Conservation (phyloP, 2,888 invertebrate species). For the Rapana venosa region DNA sequence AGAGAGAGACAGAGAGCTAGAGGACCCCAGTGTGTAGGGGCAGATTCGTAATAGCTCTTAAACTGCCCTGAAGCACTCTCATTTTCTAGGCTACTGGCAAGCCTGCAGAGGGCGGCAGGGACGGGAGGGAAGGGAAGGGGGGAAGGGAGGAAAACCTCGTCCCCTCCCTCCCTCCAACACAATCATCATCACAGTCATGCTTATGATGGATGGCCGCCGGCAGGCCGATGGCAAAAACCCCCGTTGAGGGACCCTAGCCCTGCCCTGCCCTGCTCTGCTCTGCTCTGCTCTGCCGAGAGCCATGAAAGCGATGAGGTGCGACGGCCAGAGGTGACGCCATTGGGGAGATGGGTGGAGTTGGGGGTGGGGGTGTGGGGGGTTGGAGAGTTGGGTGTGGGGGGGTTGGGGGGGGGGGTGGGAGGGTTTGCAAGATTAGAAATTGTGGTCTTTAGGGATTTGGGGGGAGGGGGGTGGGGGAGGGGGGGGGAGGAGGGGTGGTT, state of each 20-base stretch:
- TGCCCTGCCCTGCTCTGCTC: too few species aligned
- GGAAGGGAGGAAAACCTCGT: too few species aligned
- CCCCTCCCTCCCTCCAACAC: neutral
- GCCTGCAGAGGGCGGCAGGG: too few species aligned
- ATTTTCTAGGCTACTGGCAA: slow-evolving; percentile 3
- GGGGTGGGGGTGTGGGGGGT: too few species aligned
- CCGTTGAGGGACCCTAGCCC: too few species aligned
- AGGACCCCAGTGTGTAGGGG: neutral
- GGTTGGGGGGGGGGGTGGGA: too few species aligned
- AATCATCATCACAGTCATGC: slow-evolving; percentile 30
- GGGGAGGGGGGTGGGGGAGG: too few species aligned
- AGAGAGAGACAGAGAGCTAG: too few species aligned
- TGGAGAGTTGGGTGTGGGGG: too few species aligned
- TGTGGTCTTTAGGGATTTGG: neutral
- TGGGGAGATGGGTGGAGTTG: neutral
- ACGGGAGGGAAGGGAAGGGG: too few species aligned
- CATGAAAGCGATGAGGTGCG: slow-evolving; percentile 35
- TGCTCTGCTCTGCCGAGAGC: neutral
- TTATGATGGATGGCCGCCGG: slow-evolving; percentile 21
- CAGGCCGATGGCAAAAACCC: neutral
- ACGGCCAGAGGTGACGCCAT: slow-evolving; percentile 16
- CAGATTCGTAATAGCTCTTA: slow-evolving; percentile 4
- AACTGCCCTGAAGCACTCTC: slow-evolving; percentile 15
- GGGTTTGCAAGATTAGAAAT: neutral
- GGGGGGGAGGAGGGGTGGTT: neutral